Base-by-base conservation (phyloP, 2,113 vertebrate genomes). In the Cololabis saira region DNA sequence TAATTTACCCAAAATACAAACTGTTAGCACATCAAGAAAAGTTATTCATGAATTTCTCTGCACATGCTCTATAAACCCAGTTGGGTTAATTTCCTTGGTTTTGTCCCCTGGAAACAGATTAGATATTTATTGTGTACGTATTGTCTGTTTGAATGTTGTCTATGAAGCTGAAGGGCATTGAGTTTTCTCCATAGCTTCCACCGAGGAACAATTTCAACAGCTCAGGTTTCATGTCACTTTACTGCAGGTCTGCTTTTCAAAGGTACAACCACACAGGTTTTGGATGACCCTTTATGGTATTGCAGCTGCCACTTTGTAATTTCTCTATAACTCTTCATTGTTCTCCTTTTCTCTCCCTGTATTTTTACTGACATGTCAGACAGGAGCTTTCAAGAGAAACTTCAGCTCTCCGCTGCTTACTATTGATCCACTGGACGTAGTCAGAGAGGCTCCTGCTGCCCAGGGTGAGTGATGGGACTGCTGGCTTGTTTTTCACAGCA, bases 371-470 rank as follows among this genome's bases (percentile, higher is more conserved):
- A 44, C 15, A n/a, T 49, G 12, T 78, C 80, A 96, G 95, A 88
- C 92, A 0, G 91, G 94, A 67, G 93, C 93, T 47, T 97, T 96
- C 87, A 94, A 94, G 43, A 91, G 95, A 16, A 96, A 96, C 90
- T 95, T 97, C 92, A 97, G 95, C 87, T 96, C 95, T 56, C 95
- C 96, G 0, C 90, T 97, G 65, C 90, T 96, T 19, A 91, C 94
- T 47, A 91, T 85, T 2, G 94, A 96, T 9, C 87, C 86, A 14
- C 90, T 95, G 67, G 89, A 87, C 27, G 82, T 89, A 55, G 90
- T 92, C 49, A 91, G 84, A 86, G 95, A 95, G 72, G 89, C 92
- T 50, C 92, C 93, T 21, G 87, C 93, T 30, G 73, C 89, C 5
- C 90, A 90, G 77, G 91, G 92, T 92, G 80, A 91, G 88, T 72